Evolutionary conservation across 2,888 invertebrate species (phyloP).

Genomic region (Caenorhabditis angaria): DNA sequence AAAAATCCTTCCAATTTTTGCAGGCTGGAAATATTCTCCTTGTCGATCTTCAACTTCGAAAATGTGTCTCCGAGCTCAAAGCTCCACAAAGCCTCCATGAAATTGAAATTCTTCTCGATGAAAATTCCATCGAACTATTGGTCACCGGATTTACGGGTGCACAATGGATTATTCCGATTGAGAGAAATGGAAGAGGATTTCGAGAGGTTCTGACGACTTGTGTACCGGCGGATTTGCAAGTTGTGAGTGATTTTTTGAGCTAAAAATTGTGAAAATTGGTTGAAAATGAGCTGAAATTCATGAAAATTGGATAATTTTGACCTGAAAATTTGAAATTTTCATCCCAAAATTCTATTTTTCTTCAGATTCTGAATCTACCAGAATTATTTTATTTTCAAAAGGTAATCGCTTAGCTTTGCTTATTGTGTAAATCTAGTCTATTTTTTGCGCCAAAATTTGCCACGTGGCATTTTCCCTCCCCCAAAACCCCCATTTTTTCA

Average conservation of each 20-base stretch:
- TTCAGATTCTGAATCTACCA: too few species aligned
- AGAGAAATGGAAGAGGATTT: conserved; percentile 53
- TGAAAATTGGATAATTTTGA: too few species aligned
- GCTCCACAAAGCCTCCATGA: conserved; percentile 57
- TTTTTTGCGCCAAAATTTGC: too few species aligned
- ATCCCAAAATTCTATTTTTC: too few species aligned
- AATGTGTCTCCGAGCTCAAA: conserved; percentile 51
- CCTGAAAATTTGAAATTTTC: too few species aligned
- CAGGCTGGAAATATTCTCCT: conserved; percentile 57
- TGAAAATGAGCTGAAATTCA: too few species aligned
- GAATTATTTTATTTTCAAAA: too few species aligned
- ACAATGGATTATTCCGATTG: conserved; percentile 65
- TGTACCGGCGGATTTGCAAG: conserved; percentile 52
- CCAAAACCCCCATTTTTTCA: too few species aligned
- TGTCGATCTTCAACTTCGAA: conserved; percentile 49
- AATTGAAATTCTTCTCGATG: conserved; percentile 52
- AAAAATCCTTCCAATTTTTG: too few species aligned
- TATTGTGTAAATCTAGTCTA: too few species aligned
- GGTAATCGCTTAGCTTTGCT: too few species aligned
- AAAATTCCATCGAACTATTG: conserved; percentile 49
- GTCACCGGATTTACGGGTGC: conserved; percentile 60
- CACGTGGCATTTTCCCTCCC: too few species aligned
- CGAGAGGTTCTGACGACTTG: conserved; percentile 61
- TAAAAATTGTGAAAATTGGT: background rate
- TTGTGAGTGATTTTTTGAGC: conserved; percentile 26